Conservation (phyloP, 37 sponge, comb jelly and placozoan genomes). For the Chondrosia reniformis region DNA sequence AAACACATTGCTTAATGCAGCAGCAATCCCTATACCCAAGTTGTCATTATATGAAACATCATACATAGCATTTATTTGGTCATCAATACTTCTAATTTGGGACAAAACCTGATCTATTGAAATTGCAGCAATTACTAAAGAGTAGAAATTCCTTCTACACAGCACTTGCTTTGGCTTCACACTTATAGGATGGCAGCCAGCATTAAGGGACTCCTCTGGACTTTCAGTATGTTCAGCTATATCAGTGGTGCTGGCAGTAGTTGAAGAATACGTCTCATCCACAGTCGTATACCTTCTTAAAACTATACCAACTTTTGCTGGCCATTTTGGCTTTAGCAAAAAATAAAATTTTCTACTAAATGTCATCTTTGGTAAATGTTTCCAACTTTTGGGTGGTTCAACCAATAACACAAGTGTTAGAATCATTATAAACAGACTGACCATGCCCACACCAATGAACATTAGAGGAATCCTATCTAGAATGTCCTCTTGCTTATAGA, state of each 20-base stretch:
- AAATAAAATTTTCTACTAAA: no score
- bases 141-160: conserved; percentile 54
- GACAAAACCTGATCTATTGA: conserved; percentile 37
- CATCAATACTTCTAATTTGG: conserved; percentile 52
- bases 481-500: conserved; percentile 53
- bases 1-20: conserved; percentile 56
- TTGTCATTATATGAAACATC: no score
- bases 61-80: conserved; percentile 33
- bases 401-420: conserved; percentile 65
- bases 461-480: conserved; percentile 57
- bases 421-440: conserved; percentile 56
- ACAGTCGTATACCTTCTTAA: neutral
- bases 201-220: neutral
- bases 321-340: neutral
- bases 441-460: conserved; percentile 72
- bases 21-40: conserved; percentile 35
- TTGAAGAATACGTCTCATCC: neutral
- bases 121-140: conserved; percentile 73
- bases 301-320: neutral
- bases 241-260: no score
- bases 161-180: conserved; percentile 59
- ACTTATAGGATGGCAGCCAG: conserved; percentile 27
- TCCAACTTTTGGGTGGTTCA: conserved; percentile 33
- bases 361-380: neutral
- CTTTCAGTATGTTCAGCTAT: no score